Conservation (phyloP, 1,140 invertebrate species). For the Caerostris extrusa region DNA sequence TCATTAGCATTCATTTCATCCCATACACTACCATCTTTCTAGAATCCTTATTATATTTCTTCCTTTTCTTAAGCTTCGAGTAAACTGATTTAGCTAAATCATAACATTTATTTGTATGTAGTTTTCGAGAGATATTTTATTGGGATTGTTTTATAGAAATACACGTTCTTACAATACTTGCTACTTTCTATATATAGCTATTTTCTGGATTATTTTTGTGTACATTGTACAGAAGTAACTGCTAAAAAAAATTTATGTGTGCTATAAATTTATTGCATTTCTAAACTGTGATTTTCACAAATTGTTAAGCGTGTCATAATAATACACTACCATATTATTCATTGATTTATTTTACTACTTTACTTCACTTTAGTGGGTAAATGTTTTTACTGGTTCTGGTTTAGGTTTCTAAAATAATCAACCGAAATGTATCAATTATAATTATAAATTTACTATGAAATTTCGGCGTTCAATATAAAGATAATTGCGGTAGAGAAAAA, state of each 20-base stretch:
- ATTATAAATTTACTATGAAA: no score
- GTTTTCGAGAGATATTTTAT: background rate
- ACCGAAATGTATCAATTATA: no score
- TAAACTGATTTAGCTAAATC: background rate
- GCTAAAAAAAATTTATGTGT: background rate
- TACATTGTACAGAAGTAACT: background rate
- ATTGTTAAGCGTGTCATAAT: background rate
- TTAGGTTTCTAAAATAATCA: no score
- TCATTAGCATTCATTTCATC: conserved; percentile 35
- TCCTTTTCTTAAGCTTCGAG: background rate
- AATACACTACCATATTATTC: background rate
- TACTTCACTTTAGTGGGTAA: no score
- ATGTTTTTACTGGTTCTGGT: no score
- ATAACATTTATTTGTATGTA: background rate
- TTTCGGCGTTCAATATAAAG: no score
- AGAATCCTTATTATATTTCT: conserved; percentile 6
- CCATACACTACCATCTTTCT: background rate
- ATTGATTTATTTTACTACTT: no score
- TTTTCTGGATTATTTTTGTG: background rate
- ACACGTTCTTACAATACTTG: background rate
- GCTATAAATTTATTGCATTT: no score
- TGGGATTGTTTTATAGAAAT: background rate
- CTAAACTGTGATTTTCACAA: background rate
- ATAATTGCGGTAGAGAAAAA: no score
- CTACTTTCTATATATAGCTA: background rate